Evolutionary conservation across 2,113 vertebrate genomes (phyloP), one percentile per base, ranked within the genome.

Genomic region (Equus quagga): DNA sequence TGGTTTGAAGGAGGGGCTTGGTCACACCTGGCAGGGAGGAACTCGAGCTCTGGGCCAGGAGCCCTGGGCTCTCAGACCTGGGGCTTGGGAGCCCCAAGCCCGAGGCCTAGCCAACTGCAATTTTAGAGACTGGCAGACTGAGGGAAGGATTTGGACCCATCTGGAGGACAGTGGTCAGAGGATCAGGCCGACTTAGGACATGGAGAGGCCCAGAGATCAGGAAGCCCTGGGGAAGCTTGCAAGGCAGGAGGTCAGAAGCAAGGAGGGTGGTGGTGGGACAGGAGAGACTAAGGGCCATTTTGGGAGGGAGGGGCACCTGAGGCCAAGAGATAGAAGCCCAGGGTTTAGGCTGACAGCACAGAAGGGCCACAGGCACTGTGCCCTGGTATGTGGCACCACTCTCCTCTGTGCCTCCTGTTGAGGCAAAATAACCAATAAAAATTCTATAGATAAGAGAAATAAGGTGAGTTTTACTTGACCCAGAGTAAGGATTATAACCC

Each of bases 1-100:
- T 99, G 96, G 49, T 80, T 23, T 78, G 85, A 72, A 56, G 33
- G 44, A n/a, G 54, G 36, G 11, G 36, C 24, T 80, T 80, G 75
- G 80, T 97, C 67, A 97, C 2, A 31, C 36, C 14, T 76, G 80
- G 75, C 18, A 82, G 83, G 33, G 79, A 91, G 58, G 64, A 67
- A 23, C 31, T 44, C 33, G 3, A 82, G 78, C 62, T 73, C 79
- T 73, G 60, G 19, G 78, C 46, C 19, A n/a, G 54, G 75, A 79
- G 86, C 72, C 23, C n/a, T 70, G 46, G 86, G 28, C 33, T 81
- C 86, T 69, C 28, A 12, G 67, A 81, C 33, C 12, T 17, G 9
- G 4, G 44, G 23, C 1, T 6, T 62, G 33, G 6, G 26, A 8
- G 58, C 21, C n/a, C n/a, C 36, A 41, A 70, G 10, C 54, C 41